Evolutionary conservation across 2,113 vertebrate species (phyloP), one percentile per base, ranked within the genome.

Genomic region (Saguinus imperator): DNA sequence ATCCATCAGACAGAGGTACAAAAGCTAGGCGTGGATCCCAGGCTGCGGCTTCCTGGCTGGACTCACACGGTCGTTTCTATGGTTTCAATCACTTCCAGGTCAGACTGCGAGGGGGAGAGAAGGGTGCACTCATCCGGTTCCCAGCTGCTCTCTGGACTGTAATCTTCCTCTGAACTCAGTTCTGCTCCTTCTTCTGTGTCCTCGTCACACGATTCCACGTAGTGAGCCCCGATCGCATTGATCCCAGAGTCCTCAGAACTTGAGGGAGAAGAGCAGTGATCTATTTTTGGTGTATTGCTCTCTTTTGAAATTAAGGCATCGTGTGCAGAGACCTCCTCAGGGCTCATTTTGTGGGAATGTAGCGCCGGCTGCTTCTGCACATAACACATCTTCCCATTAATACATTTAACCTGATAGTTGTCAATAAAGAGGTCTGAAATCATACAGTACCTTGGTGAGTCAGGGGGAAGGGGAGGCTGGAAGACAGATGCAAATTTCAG

Each of bases 311-410:
- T 95, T 97, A 98, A 99, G 98, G 98, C 98, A 52, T 98, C 97
- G 43, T 98, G 97, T 45, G 93, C 97, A 5, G 98, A 92, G 95
- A 58, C 97, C 85, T 98, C 98, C 94, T 98, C 98, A 0, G 98
- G 98, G 97, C 92, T 97, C 4, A 90, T 40, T 95, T 58, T 98
- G 45, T 97, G 98, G 72, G 98, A 98, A 2, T 95, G 92, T 0
- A 98, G 95, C 0, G 98, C 98, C 0, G 98, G 98, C 75, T 99
- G 99, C 90, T 99, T 98, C 98, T 99, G 99, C 91, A 99, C 99
- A 0, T 99, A 99, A 98, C 99, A 99, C 99, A 99, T 99, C 99
- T 99, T 99, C 50, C 99, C 99, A 0, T 99, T 99, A 97, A 99
- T 99, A 98, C 99, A 99, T 89, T 99, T 99, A 72, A 99, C 99